A percentile compares a stretch with the other conserved stretches of the same genome.
These are phyloP conservation scores for Cistogaster globosa DNA, from an alignment of 2,888 invertebrate genomes.

Conservation along the genomic window DNA sequence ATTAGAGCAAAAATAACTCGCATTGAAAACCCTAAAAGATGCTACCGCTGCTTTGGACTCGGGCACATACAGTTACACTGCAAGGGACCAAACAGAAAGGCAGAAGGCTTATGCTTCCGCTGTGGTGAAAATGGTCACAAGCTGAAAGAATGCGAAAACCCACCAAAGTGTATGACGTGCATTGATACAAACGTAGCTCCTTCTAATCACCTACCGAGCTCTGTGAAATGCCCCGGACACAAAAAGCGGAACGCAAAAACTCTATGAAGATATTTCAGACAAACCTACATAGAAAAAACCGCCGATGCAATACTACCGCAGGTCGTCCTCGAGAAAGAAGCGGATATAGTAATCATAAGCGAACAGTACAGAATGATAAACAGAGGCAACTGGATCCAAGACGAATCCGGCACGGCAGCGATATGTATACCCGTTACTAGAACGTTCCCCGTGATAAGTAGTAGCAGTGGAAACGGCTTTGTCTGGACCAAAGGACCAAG, in stretches of 20 bases:
- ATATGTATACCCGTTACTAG: neutral
- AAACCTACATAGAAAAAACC: conserved; percentile 18
- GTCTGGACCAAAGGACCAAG: too few relatives aligned
- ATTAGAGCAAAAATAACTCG: too few relatives aligned
- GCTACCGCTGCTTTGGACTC: neutral
- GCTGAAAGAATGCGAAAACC: neutral
- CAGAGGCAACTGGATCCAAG: neutral
- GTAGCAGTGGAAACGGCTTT: too few relatives aligned
- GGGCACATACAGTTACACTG: neutral
- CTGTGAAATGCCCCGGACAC: neutral
- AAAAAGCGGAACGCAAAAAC: neutral
- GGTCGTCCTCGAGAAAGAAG: neutral
- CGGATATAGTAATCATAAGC: neutral
- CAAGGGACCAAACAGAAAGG: neutral
- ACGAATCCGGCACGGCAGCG: neutral
- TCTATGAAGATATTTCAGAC: neutral
- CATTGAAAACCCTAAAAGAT: too few relatives aligned
- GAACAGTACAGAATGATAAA: neutral
- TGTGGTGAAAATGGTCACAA: neutral
- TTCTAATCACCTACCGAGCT: neutral
- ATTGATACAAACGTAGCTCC: too few relatives aligned
- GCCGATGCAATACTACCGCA: conserved; percentile 9
- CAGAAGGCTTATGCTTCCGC: neutral
- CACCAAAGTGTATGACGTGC: neutral
- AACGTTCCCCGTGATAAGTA: neutral